These are phyloP conservation scores for Agelas oroides DNA, from an alignment of 37 sponge, comb jelly and placozoan genomes.

Conservation along the genomic window DNA sequence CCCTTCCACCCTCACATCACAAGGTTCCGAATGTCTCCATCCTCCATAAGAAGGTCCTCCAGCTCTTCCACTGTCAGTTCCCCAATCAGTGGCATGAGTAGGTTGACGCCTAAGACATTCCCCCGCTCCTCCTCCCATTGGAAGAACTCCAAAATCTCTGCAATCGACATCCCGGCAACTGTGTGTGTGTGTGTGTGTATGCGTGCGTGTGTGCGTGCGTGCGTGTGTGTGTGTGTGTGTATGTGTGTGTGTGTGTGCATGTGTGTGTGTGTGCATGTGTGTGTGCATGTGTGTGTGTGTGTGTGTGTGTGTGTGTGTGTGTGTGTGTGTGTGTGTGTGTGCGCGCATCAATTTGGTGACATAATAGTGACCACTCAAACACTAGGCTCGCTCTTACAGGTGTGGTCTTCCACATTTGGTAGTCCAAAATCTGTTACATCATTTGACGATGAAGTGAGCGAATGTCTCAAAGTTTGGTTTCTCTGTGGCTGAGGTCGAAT, in stretches of 20 bases:
- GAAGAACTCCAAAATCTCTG: background rate
- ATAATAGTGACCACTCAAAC: no score
- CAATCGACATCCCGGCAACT: background rate
- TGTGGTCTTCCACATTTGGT: background rate
- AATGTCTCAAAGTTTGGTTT: no score
- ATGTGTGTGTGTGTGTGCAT: conserved; percentile 29
- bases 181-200: conserved; percentile 68
- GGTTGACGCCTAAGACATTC: no score
- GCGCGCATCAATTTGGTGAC: no score
- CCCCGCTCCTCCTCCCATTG: background rate
- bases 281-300: conserved; percentile 12
- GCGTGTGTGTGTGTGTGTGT: conserved; percentile 32
- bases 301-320: conserved; percentile 27
- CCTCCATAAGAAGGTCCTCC: background rate
- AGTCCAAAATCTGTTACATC: no score
- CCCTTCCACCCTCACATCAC: conserved; percentile 12
- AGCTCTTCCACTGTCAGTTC: conserved; percentile 17
- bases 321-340: no score
- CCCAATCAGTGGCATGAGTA: conserved; percentile 1
- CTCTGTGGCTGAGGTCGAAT: no score
- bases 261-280: conserved; percentile 22
- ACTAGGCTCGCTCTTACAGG: no score
- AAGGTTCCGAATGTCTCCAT: background rate
- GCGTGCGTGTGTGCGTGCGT: conserved; percentile 50
- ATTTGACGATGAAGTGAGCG: no score